Evolutionary conservation across 2,113 vertebrate species (phyloP).

Genomic region (Hepsetus odoe): DNA sequence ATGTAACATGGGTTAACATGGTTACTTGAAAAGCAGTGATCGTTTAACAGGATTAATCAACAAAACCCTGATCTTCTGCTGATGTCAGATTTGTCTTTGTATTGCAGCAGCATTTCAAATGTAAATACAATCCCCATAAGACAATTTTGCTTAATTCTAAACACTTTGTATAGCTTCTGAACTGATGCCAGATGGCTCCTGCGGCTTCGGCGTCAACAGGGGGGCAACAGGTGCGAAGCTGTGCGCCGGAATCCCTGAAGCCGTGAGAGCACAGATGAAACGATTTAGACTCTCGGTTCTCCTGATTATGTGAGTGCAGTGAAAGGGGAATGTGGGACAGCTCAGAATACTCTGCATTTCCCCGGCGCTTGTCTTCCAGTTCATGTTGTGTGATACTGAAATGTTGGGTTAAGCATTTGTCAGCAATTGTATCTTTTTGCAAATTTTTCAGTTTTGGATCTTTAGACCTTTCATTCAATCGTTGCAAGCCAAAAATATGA

Average conservation of each 20-base stretch:
- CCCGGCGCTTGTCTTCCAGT: not conserved
- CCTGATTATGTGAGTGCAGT: constrained; percentile 9
- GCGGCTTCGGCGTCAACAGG: constrained; percentile 27
- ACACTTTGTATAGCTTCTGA: constrained; percentile 21
- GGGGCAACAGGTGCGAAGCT: constrained; percentile 42
- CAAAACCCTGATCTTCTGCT: not conserved
- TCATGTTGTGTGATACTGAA: too few species aligned
- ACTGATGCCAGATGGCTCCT: constrained; percentile 29
- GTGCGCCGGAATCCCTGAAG: constrained; percentile 38
- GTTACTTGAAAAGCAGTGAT: too few species aligned
- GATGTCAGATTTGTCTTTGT: not conserved
- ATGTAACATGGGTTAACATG: too few species aligned
- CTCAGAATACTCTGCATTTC: not conserved
- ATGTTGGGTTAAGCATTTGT: too few species aligned
- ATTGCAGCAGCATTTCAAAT: not conserved
- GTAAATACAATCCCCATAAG: not conserved
- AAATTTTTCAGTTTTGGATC: too few species aligned
- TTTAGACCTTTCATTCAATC: too few species aligned
- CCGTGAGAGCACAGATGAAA: constrained; percentile 50
- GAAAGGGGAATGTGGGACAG: not conserved
- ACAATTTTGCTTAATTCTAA: constrained; percentile 1
- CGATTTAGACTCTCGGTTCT: constrained; percentile 48
- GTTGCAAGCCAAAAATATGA: too few species aligned
- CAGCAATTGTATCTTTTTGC: too few species aligned
- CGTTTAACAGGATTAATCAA: not conserved